These are phyloP conservation scores for Cuculus canorus DNA, from an alignment of 2,797 vertebrate genomes.

Conservation along the genomic window DNA sequence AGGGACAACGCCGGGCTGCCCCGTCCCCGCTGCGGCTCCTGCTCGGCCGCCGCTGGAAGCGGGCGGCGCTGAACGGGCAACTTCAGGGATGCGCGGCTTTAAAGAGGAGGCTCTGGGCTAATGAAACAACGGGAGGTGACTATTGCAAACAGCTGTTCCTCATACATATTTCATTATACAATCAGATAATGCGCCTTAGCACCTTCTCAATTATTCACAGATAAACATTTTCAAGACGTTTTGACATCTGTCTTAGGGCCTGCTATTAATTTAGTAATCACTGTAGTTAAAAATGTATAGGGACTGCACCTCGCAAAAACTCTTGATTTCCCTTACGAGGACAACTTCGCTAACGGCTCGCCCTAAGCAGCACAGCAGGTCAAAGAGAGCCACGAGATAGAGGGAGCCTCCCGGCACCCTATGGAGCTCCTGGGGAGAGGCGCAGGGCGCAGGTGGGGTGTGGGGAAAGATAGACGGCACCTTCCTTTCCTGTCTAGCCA, in stretches of 20 bases:
- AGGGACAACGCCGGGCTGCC: background rate
- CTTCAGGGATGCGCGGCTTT: slow-evolving; percentile 57
- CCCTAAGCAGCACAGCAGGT: background rate
- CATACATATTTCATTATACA: slow-evolving; percentile 94
- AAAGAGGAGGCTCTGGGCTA: slow-evolving; percentile 66
- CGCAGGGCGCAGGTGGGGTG: too few relatives aligned
- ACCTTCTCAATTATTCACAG: slow-evolving; percentile 88
- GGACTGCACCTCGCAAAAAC: slow-evolving; percentile 64
- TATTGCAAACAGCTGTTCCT: slow-evolving; percentile 90
- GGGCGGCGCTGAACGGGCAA: slow-evolving; percentile 29
- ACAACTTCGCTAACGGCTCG: background rate
- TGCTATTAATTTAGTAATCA: slow-evolving; percentile 87
- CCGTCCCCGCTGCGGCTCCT: background rate
- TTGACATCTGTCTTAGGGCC: slow-evolving; percentile 90
- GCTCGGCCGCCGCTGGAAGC: background rate
- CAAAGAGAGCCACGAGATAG: background rate
- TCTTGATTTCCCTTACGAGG: background rate
- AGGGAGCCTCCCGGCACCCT: background rate
- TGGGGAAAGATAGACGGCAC: too few relatives aligned
- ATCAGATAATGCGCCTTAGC: slow-evolving; percentile 88
- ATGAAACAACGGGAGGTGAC: slow-evolving; percentile 79
- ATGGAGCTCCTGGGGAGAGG: background rate
- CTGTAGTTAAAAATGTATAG: slow-evolving; percentile 77
- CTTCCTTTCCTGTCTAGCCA: background rate
- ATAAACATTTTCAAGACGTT: slow-evolving; percentile 92